These are phyloP conservation scores for Apotomis turbidana DNA, from an alignment of 2,888 invertebrate genomes.

Conservation along the genomic window DNA sequence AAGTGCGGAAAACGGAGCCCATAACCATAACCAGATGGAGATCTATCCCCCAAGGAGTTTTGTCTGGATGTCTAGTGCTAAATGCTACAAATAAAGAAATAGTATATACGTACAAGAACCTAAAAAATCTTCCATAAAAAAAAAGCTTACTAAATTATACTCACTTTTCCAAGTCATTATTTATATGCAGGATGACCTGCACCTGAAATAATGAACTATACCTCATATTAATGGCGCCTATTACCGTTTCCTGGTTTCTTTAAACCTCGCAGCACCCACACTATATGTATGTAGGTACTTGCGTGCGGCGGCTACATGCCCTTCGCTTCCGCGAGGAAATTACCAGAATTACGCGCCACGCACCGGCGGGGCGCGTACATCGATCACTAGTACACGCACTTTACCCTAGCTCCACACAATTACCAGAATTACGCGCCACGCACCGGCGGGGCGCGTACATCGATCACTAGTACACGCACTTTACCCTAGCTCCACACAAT, in stretches of 20 bases:
- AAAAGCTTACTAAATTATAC: no score
- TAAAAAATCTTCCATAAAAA: no score
- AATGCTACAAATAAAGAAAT: no score
- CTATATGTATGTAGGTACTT: background rate
- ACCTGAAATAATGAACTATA: background rate
- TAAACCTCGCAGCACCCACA: background rate
- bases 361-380: slow-evolving; percentile 15
- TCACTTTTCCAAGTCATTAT: background rate
- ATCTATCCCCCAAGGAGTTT: no score
- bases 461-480: no score
- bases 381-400: slow-evolving; percentile 10
- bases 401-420: background rate
- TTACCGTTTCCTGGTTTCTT: background rate
- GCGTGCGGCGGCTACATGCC: slow-evolving; percentile 18
- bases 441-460: no score
- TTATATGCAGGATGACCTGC: background rate
- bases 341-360: slow-evolving; percentile 33
- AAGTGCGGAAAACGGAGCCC: no score
- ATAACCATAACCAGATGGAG: no score
- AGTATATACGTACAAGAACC: no score
- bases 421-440: no score
- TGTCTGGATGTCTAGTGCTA: no score
- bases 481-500: no score
- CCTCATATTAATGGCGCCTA: background rate
- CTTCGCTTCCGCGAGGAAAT: slow-evolving; percentile 36